A percentile compares a stretch with the other conserved stretches of the same genome.
phyloP scores from a whole-genome alignment of 2,888 invertebrate genomes.

The Coremacera marginata region DNA sequence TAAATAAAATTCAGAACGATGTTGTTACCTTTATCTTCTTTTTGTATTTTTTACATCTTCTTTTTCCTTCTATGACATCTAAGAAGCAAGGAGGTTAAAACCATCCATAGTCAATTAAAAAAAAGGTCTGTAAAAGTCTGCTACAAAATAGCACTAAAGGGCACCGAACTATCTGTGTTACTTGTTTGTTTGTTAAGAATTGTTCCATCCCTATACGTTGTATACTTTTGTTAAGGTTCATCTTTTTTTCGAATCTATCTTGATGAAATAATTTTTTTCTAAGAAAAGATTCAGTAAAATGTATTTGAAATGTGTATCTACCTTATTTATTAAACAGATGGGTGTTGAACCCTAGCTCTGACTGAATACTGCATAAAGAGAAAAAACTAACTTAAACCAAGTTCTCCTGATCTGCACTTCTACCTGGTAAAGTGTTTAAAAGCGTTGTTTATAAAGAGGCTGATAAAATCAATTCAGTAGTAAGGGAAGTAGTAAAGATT shows the following conservation, averaged over 20 bases:
- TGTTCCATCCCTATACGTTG: background rate
- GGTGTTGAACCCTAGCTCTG: too few species aligned
- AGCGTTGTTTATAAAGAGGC: too few species aligned
- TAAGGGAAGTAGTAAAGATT: too few species aligned
- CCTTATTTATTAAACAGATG: too few species aligned
- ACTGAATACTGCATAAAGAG: too few species aligned
- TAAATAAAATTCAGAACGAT: constrained; percentile 22
- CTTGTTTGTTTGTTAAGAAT: constrained; percentile 6
- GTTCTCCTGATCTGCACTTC: too few species aligned
- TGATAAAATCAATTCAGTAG: too few species aligned
- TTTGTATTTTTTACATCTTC: background rate
- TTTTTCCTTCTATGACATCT: constrained; percentile 14
- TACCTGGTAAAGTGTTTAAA: too few species aligned
- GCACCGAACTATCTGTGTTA: constrained; percentile 1
- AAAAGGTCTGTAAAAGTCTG: background rate
- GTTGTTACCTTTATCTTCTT: constrained; percentile 5
- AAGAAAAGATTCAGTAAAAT: too few species aligned
- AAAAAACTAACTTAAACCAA: too few species aligned
- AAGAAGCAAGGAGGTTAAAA: background rate
- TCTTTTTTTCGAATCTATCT: constrained; percentile 1
- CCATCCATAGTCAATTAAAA: background rate
- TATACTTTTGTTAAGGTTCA: background rate
- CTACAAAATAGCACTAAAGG: background rate
- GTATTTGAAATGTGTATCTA: too few species aligned
- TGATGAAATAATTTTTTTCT: background rate